Evolutionary conservation across 2,888 invertebrate genomes (phyloP).

Genomic region (Aspidiotus destructor): DNA sequence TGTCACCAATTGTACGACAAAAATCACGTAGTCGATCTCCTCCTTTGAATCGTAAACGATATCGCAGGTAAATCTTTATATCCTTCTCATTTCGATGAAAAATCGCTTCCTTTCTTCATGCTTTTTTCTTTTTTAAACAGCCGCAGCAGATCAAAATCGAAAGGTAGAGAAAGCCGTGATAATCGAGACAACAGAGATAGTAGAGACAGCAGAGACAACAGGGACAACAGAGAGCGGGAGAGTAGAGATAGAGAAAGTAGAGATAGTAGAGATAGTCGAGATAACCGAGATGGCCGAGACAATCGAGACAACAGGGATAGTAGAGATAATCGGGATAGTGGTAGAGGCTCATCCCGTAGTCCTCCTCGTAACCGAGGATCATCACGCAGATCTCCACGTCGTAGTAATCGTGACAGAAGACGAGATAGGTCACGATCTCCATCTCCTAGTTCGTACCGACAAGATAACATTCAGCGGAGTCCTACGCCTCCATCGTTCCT

Average conservation of each 20-base stretch:
- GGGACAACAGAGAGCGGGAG: too few relatives aligned
- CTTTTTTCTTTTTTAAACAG: conserved; percentile 21
- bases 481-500: conserved; percentile 65
- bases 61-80: conserved; percentile 42
- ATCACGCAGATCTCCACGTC: conserved; percentile 34
- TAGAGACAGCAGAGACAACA: too few relatives aligned
- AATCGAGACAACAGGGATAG: too few relatives aligned
- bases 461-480: conserved; percentile 43
- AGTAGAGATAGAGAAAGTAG: too few relatives aligned
- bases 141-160: conserved; percentile 48
- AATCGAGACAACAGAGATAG: too few relatives aligned
- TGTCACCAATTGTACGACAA: conserved; percentile 68
- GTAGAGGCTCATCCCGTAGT: conserved; percentile 33
- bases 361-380: conserved; percentile 35
- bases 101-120: not conserved
- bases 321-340: too few relatives aligned
- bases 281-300: too few relatives aligned
- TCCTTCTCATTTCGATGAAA: not conserved
- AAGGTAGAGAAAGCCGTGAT: conserved; percentile 34
- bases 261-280: too few relatives aligned
- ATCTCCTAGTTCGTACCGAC: conserved; percentile 41
- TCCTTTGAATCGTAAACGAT: conserved; percentile 57
- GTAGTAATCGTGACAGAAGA: conserved; percentile 41
- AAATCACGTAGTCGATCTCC: conserved; percentile 60
- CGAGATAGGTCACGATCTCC: conserved; percentile 46